These are phyloP conservation scores for Philopedon plagiatum DNA, from an alignment of 2,888 invertebrate species.

Conservation along the genomic window DNA sequence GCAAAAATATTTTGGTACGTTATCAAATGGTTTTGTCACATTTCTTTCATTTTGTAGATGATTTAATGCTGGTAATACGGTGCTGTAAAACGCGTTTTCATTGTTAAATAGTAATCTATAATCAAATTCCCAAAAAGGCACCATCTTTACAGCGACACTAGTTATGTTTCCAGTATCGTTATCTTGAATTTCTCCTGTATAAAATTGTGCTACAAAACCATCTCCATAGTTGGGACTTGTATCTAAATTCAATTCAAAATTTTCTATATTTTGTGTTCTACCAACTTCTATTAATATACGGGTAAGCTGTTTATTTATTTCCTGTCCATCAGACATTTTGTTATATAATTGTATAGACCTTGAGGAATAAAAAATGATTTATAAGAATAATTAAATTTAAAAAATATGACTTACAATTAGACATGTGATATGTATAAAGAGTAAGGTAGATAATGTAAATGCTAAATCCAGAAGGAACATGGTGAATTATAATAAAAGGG, in stretches of 20 bases:
- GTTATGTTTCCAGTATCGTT: slow-evolving; percentile 20
- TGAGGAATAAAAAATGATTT: too few species aligned
- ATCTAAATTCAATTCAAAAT: slow-evolving; percentile 22
- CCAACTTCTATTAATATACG: slow-evolving; percentile 19
- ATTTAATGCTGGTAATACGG: slow-evolving; percentile 19
- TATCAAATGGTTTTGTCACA: slow-evolving; percentile 24
- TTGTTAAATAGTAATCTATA: slow-evolving; percentile 12
- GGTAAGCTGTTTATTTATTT: not conserved
- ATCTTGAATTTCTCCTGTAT: slow-evolving; percentile 28
- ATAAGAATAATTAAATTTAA: too few species aligned
- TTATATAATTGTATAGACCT: too few species aligned
- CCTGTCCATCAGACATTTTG: not conserved
- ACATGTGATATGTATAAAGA: too few species aligned
- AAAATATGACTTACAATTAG: too few species aligned
- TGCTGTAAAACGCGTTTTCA: slow-evolving; percentile 35
- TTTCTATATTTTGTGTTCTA: slow-evolving; percentile 8
- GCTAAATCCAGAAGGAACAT: too few species aligned
- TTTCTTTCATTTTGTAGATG: not conserved
- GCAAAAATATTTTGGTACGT: slow-evolving; percentile 17
- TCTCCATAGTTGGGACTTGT: not conserved
- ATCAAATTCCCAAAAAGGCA: slow-evolving; percentile 13
- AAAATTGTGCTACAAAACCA: slow-evolving; percentile 29
- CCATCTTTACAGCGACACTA: slow-evolving; percentile 26
- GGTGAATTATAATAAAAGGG: too few species aligned
- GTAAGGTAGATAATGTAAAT: too few species aligned